A percentile compares a stretch with the other conserved stretches of the same genome.
These are phyloP conservation scores for Epizoanthus stellaris DNA, from an alignment of 92 coral and sea anemone species.

Conservation along the genomic window DNA sequence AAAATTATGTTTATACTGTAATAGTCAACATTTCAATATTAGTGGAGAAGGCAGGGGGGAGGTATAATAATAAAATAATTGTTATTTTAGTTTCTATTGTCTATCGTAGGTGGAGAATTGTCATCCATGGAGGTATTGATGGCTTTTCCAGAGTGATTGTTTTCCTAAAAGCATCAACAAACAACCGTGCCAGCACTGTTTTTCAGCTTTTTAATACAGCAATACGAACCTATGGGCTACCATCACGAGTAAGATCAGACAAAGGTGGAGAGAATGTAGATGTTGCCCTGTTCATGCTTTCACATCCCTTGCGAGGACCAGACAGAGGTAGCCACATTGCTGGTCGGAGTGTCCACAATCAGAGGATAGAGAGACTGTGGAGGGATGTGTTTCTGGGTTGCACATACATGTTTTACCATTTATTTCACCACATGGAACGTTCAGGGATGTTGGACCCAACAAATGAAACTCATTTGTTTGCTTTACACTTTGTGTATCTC, in stretches of 20 bases:
- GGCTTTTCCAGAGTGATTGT: conserved; percentile 4
- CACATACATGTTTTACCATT: background rate
- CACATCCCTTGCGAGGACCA: conserved; percentile 7
- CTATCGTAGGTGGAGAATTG: no score
- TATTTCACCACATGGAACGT: conserved; percentile 19
- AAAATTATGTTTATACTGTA: no score
- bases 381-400: conserved; percentile 2
- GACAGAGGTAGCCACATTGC: conserved; percentile 28
- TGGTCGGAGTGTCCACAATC: background rate
- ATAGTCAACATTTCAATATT: no score
- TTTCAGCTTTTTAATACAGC: background rate
- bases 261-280: background rate
- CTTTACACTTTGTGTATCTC: conserved; percentile 28
- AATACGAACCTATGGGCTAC: background rate
- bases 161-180: background rate
- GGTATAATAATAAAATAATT: no score
- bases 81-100: no score
- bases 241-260: background rate
- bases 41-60: no score
- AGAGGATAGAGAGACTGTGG: conserved; percentile 33
- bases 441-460: background rate
- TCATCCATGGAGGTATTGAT: no score
- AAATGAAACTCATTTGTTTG: conserved; percentile 13
- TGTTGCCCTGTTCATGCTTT: conserved; percentile 3
- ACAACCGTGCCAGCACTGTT: conserved; percentile 30